phyloP scores from a whole-genome alignment of 2,113 vertebrate species.

The Nyctibius bracteatus region DNA sequence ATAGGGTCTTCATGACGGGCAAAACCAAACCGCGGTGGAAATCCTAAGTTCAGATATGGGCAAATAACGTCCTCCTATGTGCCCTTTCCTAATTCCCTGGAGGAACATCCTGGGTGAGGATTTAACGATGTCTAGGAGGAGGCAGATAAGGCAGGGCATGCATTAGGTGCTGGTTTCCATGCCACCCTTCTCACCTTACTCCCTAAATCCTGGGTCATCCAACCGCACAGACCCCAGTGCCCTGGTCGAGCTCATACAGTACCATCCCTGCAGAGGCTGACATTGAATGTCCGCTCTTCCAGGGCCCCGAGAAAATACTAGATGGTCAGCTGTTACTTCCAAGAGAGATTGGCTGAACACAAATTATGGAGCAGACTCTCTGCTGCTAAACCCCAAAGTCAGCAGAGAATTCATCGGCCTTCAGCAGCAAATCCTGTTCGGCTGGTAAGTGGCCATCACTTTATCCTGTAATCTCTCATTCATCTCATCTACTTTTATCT shows the following conservation, averaged over 20 bases:
- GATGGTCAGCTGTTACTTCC: background rate
- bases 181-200: background rate
- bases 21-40: background rate
- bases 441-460: background rate
- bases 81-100: background rate
- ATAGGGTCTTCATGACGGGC: background rate
- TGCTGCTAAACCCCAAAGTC: background rate
- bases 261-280: background rate
- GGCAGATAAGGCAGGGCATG: background rate
- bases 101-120: background rate
- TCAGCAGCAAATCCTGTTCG: background rate
- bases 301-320: background rate
- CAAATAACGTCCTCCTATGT: background rate
- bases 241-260: rapidly evolving
- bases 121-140: background rate
- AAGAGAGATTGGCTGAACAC: background rate
- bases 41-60: background rate
- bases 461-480: background rate
- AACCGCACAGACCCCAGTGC: background rate
- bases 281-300: background rate
- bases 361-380: background rate
- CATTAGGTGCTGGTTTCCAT: background rate
- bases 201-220: background rate
- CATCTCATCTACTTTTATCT: conserved; percentile 15
- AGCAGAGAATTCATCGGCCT: background rate